Conservation (phyloP, 2,888 invertebrate genomes). For the Luperina nickerlii region DNA sequence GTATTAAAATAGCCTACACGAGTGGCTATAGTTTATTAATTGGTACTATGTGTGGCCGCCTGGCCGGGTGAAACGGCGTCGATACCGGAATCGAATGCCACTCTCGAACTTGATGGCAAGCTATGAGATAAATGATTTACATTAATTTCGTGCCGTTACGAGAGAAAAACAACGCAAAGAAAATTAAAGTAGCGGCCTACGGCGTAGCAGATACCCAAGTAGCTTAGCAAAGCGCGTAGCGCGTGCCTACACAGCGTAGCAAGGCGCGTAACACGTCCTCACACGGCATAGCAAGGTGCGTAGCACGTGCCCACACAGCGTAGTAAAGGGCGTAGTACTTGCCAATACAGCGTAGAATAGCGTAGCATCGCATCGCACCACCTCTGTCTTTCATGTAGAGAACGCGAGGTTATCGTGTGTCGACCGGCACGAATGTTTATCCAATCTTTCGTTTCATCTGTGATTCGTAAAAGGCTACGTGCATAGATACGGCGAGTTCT, state of each 20-base stretch:
- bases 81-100: not conserved
- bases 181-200: not conserved
- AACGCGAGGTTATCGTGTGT: not conserved
- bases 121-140: not conserved
- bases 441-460: constrained; percentile 3
- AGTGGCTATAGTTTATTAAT: not conserved
- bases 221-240: not conserved
- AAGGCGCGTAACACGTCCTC: not conserved
- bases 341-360: too few species aligned
- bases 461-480: not conserved
- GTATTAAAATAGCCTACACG: not conserved
- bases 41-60: not conserved
- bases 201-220: not conserved
- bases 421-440: not conserved
- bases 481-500: not conserved
- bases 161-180: not conserved
- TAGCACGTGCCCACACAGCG: not conserved
- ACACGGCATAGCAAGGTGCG: not conserved
- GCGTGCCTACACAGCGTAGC: not conserved
- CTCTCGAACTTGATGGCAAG: not conserved
- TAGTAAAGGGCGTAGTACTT: not conserved
- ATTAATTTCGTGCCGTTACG: not conserved
- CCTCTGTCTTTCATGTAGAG: not conserved
- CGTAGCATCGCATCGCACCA: too few species aligned
- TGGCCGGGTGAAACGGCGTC: not conserved